phyloP scores from a whole-genome alignment of 2,797 vertebrate species.

The Acropternis orthonyx region DNA sequence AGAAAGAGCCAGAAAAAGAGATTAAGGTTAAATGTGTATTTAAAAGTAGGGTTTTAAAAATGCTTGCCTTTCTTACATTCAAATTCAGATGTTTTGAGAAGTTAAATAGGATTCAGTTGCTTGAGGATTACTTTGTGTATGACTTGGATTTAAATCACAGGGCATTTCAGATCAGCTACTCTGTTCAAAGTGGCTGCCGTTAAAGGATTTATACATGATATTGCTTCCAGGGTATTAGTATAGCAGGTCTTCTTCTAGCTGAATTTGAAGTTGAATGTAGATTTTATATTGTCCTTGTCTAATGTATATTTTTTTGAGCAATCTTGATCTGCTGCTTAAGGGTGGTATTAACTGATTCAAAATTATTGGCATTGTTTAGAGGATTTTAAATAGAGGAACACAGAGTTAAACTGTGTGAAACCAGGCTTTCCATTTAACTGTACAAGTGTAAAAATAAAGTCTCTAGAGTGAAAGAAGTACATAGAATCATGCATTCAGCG shows the following conservation, averaged over 20 bases:
- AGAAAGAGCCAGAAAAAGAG: conserved; percentile 24
- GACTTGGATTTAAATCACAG: conserved; percentile 64
- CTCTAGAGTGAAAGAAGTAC: not conserved
- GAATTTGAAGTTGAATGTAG: conserved; percentile 10
- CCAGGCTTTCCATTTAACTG: not conserved
- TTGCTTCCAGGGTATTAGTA: conserved; percentile 31
- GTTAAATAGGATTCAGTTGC: conserved; percentile 59
- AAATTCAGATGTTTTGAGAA: conserved; percentile 56
- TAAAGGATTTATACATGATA: conserved; percentile 38
- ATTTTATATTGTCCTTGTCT: not conserved
- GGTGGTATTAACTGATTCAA: not conserved
- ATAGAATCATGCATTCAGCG: not conserved
- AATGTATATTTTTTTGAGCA: not conserved
- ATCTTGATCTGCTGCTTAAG: not conserved
- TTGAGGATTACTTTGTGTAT: conserved; percentile 66
- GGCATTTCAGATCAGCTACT: conserved; percentile 49
- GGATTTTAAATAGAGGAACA: not conserved
- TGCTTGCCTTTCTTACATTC: conserved; percentile 23
- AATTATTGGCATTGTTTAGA: not conserved
- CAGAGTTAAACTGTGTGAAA: not conserved
- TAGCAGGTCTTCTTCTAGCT: not conserved
- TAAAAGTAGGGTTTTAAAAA: conserved; percentile 34
- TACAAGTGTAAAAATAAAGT: not conserved
- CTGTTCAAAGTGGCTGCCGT: conserved; percentile 5
- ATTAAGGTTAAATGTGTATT: conserved; percentile 43